Base-by-base conservation (phyloP, 2,113 vertebrate species). In the Dolichallabes microphthalmus region DNA sequence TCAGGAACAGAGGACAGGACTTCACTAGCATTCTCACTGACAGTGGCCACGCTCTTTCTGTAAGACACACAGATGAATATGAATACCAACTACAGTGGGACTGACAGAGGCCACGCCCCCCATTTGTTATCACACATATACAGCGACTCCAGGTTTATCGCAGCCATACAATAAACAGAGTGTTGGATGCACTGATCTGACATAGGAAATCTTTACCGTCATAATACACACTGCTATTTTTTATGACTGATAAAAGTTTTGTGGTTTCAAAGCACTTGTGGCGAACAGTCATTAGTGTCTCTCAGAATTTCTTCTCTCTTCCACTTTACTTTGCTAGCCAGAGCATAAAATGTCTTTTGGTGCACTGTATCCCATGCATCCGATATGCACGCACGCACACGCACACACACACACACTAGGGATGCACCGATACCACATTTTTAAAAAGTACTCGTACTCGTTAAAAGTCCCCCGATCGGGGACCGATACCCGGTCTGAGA, bases 251-350 rank as follows among this genome's bases (percentile, higher is more conserved):
- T 32, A 19, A 55, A 57, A 6, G 52, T 73, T 73, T n/a, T 60
- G 68, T 73, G 68, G 30, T 73, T n/a, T 13, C 13, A 55, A 73
- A 83, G 82, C 52, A 57, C 53, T 83, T 83, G 12, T 50, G 32
- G 57, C 45, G 77, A 66, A 82, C 60, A 25, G 80, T 39, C 68
- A 58, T 71, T 73, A 73, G 39, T 35, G 58, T 63, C 78, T 80
- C 58, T 71, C 68, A 45, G 66, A 8, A 71, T 71, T 39, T 71
- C 68, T 39, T 71, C 30, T 9, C 30, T 68, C 19, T 71, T 39
- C 68, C 32, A 71, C 32, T 71, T 71, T 32, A 71, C 35, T 71
- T 71, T 10, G 19, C 35, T 71, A 71, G 68, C 35, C 35, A 71
- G 20, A 71, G 19, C 3, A 12, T 10, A 71, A 45, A 71, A 32